A percentile compares a stretch with the other conserved stretches of the same genome.
phyloP scores from a whole-genome alignment of 2,113 vertebrate species.

The Sebastes fasciatus region DNA sequence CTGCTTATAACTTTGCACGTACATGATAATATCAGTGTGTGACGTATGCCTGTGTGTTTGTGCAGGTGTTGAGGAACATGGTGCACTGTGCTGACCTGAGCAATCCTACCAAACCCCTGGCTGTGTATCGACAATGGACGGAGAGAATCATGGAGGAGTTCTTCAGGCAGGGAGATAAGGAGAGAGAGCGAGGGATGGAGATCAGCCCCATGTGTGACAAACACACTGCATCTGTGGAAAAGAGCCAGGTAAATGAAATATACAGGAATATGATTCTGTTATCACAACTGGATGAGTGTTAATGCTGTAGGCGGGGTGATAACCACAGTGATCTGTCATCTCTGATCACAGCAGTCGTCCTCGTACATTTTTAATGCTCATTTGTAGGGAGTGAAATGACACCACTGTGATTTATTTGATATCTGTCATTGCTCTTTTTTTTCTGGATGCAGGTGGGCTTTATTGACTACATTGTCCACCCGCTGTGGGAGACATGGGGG shows the following conservation, averaged over 20 bases:
- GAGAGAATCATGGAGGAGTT: constrained; percentile 96
- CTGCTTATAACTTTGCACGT: neutral
- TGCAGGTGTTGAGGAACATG: constrained; percentile 94
- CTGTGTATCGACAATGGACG: constrained; percentile 93
- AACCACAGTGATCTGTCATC: constrained; percentile 54
- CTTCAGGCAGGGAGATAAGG: constrained; percentile 93
- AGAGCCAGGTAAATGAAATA: constrained; percentile 88
- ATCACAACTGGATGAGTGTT: constrained; percentile 46
- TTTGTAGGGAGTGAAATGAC: constrained; percentile 45
- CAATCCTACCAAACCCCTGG: constrained; percentile 94
- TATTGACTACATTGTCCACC: constrained; percentile 96
- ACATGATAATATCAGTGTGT: neutral
- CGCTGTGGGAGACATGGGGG: constrained; percentile 95
- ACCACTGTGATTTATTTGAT: constrained; percentile 41
- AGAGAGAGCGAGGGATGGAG: constrained; percentile 93
- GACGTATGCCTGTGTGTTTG: constrained; percentile 28
- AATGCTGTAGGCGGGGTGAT: constrained; percentile 40
- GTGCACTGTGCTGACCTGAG: constrained; percentile 95
- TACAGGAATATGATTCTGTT: neutral
- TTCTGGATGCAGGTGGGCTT: constrained; percentile 89
- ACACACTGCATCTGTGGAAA: constrained; percentile 94
- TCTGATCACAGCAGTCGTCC: constrained; percentile 65
- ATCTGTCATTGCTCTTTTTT: constrained; percentile 24
- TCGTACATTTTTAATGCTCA: constrained; percentile 70
- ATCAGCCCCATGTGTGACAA: constrained; percentile 97